Conservation (phyloP, 1,140 invertebrate species). For the Lepidurus couesii region DNA sequence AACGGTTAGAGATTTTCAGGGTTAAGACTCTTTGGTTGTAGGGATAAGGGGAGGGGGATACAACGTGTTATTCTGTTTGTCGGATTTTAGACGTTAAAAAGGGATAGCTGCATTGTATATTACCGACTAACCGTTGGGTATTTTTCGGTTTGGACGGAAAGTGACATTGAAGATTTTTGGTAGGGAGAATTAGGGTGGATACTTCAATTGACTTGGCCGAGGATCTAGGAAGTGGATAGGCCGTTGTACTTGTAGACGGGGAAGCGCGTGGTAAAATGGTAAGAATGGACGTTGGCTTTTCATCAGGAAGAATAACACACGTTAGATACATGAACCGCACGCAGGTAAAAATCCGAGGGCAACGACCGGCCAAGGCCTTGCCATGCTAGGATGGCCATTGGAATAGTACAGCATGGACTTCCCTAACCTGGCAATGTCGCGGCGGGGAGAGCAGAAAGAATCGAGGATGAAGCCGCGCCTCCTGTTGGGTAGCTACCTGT, state of each 20-base stretch:
- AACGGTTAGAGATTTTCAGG: too few species aligned
- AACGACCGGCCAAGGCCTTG: conserved; percentile 7
- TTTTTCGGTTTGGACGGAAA: too few species aligned
- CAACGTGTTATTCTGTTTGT: too few species aligned
- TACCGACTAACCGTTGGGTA: too few species aligned
- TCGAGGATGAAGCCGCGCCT: not conserved
- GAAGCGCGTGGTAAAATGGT: not conserved
- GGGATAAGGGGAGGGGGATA: too few species aligned
- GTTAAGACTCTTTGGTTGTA: too few species aligned
- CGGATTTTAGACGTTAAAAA: too few species aligned
- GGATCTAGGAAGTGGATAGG: not conserved
- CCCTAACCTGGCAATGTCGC: not conserved
- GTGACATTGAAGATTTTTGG: too few species aligned
- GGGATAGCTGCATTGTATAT: too few species aligned
- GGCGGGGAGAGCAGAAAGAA: not conserved
- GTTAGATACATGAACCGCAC: not conserved
- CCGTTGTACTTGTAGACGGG: not conserved
- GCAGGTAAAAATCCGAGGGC: conserved; percentile 1
- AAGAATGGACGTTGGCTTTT: not conserved
- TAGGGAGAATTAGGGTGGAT: too few species aligned
- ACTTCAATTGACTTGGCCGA: too few species aligned
- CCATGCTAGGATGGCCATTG: not conserved
- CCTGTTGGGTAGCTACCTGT: not conserved
- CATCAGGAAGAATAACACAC: not conserved
- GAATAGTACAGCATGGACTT: not conserved